Conservation (phyloP, 2,113 vertebrate species). For the Herpetotheres cachinnans region DNA sequence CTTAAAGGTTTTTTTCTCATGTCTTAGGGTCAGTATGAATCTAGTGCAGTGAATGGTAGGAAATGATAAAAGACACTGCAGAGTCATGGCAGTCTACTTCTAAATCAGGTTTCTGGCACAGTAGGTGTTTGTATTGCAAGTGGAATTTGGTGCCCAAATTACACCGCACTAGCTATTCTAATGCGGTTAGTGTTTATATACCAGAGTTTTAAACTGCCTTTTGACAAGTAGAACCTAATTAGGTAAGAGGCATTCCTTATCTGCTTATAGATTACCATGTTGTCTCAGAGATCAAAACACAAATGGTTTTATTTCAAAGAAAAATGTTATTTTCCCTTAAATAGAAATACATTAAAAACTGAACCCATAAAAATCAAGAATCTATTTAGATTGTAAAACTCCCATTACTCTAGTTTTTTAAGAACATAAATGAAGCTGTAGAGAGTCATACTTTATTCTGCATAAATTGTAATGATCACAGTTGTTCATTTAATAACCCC, state of each 20-base stretch:
- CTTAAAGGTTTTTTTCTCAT: background rate
- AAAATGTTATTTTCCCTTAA: background rate
- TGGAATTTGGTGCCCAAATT: background rate
- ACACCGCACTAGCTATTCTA: background rate
- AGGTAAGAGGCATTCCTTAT: background rate
- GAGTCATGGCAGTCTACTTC: background rate
- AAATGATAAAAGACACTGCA: background rate
- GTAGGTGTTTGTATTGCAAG: background rate
- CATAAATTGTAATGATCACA: background rate
- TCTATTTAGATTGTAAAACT: background rate
- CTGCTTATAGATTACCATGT: accelerated
- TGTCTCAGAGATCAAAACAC: background rate
- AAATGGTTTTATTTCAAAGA: background rate
- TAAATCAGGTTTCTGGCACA: background rate
- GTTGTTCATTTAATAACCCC: slow-evolving; percentile 9
- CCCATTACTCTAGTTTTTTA: background rate
- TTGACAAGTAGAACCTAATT: background rate
- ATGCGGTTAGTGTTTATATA: background rate
- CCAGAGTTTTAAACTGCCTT: background rate
- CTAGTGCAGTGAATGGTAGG: background rate
- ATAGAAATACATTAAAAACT: background rate
- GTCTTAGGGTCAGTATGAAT: background rate
- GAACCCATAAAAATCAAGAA: background rate
- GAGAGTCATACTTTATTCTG: background rate
- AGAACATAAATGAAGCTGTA: background rate